Evolutionary conservation across 1,140 invertebrate species (phyloP).

Genomic region (Caenorhabditis elegans): WBcel235 BX284602.5:819501-820000

Average conservation of each 20-base stretch:
- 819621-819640: background rate
- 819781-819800: background rate
- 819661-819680: background rate
- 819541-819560: background rate
- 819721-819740: no score
- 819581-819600: background rate
- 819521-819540: background rate
- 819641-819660: background rate
- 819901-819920: background rate
- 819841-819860: background rate
- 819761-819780: background rate
- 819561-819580: background rate
- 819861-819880: background rate
- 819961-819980: background rate
- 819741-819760: background rate
- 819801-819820: background rate
- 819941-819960: background rate
- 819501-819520: background rate
- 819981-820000: background rate
- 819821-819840: background rate
- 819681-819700: background rate
- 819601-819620: background rate
- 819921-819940: background rate
- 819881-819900: background rate
- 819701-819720: background rate